Evolutionary conservation across 2,797 vertebrate genomes (phyloP).

Genomic region (Anas flavirostris): DNA sequence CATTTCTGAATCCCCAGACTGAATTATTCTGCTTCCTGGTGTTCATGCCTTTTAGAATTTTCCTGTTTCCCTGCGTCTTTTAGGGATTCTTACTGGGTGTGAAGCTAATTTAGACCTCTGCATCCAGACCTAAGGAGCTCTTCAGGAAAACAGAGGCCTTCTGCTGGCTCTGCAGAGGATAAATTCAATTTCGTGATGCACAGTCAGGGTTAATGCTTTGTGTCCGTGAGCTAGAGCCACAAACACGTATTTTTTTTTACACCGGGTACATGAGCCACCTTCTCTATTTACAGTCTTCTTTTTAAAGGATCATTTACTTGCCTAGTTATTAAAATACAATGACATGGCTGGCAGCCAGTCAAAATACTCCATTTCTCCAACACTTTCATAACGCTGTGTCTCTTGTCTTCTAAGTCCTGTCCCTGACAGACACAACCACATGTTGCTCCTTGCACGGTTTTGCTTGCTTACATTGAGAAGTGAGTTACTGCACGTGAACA

Average conservation of each 20-base stretch:
- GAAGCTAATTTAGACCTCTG: not conserved
- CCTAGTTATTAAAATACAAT: not conserved
- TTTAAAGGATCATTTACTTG: not conserved
- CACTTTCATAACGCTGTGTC: not conserved
- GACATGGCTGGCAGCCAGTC: not conserved
- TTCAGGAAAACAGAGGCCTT: fast-evolving
- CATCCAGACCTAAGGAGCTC: fast-evolving
- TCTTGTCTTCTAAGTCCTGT: not conserved
- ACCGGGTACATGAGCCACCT: not conserved
- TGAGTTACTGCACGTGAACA: fast-evolving
- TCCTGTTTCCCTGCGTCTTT: not conserved
- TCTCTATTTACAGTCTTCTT: not conserved
- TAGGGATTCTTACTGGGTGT: not conserved
- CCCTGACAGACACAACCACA: not conserved
- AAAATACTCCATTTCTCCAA: not conserved
- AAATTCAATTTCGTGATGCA: not conserved
- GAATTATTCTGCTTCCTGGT: not conserved
- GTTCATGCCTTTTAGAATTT: not conserved
- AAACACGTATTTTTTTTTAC: fast-evolving
- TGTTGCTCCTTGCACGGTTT: fast-evolving
- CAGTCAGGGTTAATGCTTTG: not conserved
- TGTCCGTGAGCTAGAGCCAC: not conserved
- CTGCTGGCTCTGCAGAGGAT: not conserved
- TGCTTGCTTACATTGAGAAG: fast-evolving
- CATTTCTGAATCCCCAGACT: not conserved